These are phyloP conservation scores for Pyxicephalus adspersus DNA, from an alignment of 2,113 vertebrate species.

Conservation along the genomic window DNA sequence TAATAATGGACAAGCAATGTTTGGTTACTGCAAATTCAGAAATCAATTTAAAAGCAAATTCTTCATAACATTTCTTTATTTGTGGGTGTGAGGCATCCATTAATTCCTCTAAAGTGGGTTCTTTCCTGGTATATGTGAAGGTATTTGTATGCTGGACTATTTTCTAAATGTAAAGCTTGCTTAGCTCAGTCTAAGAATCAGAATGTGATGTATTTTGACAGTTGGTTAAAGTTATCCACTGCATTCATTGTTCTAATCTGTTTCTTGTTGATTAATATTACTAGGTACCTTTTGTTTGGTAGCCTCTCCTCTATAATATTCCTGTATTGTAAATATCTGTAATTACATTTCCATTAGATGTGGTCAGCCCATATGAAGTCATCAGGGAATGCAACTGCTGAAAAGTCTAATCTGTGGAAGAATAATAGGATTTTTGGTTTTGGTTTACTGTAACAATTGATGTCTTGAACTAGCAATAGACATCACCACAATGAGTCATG, in stretches of 20 bases:
- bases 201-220: not conserved
- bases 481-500: slow-evolving; percentile 21
- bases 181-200: not conserved
- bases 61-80: no score
- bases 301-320: not conserved
- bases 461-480: slow-evolving; percentile 10
- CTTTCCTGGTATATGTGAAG: not conserved
- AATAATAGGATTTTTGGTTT: slow-evolving; percentile 13
- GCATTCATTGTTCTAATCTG: not conserved
- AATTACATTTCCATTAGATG: not conserved
- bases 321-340: not conserved
- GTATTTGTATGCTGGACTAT: not conserved
- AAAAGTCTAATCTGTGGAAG: slow-evolving; percentile 15
- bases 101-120: not conserved
- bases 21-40: no score
- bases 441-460: slow-evolving; percentile 37
- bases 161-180: not conserved
- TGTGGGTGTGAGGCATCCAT: not conserved
- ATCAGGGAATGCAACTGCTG: slow-evolving; percentile 4
- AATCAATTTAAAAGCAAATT: no score
- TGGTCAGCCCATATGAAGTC: not conserved
- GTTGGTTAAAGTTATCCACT: not conserved
- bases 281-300: not conserved
- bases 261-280: not conserved
- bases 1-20: no score